A percentile compares a stretch with the other conserved stretches of the same genome.
These are phyloP conservation scores for Gambusia yucatana DNA, from an alignment of 2,797 vertebrate species.

Conservation along the genomic window DNA sequence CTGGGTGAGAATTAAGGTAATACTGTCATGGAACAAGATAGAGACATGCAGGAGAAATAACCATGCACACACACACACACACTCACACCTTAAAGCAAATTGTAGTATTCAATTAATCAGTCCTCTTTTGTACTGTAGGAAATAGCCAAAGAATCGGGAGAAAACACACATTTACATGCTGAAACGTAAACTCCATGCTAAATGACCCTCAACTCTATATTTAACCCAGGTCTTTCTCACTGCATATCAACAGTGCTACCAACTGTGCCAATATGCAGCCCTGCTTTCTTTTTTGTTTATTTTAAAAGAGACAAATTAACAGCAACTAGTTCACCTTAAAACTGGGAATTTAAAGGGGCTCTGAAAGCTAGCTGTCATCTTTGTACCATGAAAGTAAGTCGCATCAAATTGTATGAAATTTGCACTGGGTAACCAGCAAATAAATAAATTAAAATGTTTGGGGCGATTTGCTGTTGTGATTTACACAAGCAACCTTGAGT, in stretches of 20 bases:
- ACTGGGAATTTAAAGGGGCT: background rate
- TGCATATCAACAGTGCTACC: background rate
- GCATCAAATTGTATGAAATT: background rate
- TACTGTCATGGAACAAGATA: no score
- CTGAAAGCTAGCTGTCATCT: background rate
- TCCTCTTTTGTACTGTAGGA: no score
- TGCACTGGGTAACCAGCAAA: background rate
- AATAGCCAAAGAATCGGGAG: no score
- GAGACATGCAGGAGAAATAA: no score
- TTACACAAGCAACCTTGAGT: conserved; percentile 22
- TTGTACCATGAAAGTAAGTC: background rate
- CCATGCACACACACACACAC: no score
- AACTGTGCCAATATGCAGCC: background rate
- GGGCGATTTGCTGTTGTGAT: background rate
- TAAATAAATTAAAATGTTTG: background rate
- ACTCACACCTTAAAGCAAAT: no score
- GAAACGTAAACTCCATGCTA: background rate
- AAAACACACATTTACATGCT: background rate
- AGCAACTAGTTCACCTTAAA: background rate
- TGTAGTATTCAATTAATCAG: no score
- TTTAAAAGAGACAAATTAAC: background rate
- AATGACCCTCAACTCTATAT: background rate
- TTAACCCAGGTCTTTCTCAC: background rate
- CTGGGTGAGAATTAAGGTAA: no score
- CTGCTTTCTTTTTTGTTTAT: background rate